Conservation (phyloP, 1,140 invertebrate genomes). For the Pogonomyrmex barbatus region DNA sequence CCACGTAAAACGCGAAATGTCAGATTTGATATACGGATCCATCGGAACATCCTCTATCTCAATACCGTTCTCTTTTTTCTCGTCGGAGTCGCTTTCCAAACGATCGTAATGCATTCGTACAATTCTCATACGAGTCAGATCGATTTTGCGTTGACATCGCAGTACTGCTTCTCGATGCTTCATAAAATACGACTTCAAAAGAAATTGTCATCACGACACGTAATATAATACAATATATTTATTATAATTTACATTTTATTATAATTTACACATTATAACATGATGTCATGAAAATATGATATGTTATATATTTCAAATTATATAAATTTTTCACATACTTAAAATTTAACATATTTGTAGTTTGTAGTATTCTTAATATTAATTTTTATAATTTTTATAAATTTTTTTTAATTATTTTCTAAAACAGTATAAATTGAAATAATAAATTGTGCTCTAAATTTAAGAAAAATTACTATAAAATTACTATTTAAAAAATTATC, state of each 20-base stretch:
- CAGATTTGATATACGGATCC: conserved; percentile 71
- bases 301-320: neutral
- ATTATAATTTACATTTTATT: neutral
- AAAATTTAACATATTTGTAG: neutral
- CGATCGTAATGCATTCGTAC: conserved; percentile 43
- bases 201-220: neutral
- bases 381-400: conserved; percentile 1
- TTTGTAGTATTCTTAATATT: neutral
- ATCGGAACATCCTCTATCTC: conserved; percentile 56
- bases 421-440: neutral
- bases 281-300: neutral
- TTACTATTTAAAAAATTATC: too few relatives aligned
- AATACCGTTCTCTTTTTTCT: conserved; percentile 40
- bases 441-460: neutral
- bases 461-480: too few relatives aligned
- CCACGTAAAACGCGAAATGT: conserved; percentile 71
- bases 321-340: neutral
- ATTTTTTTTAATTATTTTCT: conserved; percentile 7
- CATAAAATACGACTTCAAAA: conserved; percentile 8
- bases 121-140: conserved; percentile 56
- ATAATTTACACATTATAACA: neutral
- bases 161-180: conserved; percentile 18
- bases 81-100: conserved; percentile 44
- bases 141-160: conserved; percentile 26
- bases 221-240: conserved; percentile 33